Evolutionary conservation across 2,113 vertebrate species (phyloP), one percentile per base, ranked within the genome.

Genomic region (Percopsis transmontana): DNA sequence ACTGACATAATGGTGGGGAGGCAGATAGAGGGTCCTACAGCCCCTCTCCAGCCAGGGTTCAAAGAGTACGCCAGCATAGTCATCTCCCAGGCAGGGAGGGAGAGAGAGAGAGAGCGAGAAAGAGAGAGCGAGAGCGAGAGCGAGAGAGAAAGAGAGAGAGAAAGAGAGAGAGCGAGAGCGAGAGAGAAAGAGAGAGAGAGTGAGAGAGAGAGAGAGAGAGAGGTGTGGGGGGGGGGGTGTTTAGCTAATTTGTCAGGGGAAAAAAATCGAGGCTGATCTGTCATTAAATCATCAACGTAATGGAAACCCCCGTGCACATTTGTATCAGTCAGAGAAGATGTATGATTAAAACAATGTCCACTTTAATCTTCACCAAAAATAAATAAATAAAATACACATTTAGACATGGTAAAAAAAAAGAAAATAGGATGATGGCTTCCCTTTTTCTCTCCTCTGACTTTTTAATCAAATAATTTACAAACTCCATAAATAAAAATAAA

Each of bases 401-500:
- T 88, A 86, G 41, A 86, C 76, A 74, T 77, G 67, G 71, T 89
- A 0, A 45, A 90, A 91, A 90, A 85, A 50, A 83, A 84, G 81
- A 92, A 90, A 92, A 88, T 87, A 91, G 80, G 66, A 72, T 77
- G 80, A 81, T 24, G 41, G 74, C 84, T 71, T 71, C 66, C 77
- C 71, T 80, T 87, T 76, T 77, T 71, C 68, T 56, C 52, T 66
- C 60, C 70, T n/a, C 77, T 71, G 86, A 83, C 82, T 91, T 91
- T 91, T 92, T 92, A 93, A 93, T 92, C 90, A 92, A 91, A 93
- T 92, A 87, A 92, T 92, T 93, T 91, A 91, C 87, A 84, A 92
- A 92, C 80, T 85, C 90, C 86, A 94, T 91, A 88, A 92, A 91
- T 91, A 89, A 91, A 91, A 90, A 51, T 47, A 65, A 74, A 87